Evolutionary conservation across 2,888 invertebrate species (phyloP), one percentile per base, ranked within the genome.

Genomic region (Plusia festucae): DNA sequence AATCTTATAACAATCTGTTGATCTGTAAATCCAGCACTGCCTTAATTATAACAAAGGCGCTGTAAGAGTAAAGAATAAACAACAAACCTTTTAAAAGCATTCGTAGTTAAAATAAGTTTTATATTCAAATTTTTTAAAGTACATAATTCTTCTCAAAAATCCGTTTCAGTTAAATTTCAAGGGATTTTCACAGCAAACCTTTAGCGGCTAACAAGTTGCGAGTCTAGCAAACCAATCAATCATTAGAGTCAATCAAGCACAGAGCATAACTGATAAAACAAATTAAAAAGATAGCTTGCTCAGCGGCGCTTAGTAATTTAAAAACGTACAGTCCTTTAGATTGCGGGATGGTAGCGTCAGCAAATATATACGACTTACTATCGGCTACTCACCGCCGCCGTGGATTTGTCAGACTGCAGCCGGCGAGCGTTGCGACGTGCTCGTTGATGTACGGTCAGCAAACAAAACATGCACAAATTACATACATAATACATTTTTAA

Each of bases 311-410:
- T 82, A 81, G 86, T 88, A 88, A 90, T 90, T 90, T 90, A 87
- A 90, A 90, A 89, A 86, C 87, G 87, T 86, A 82, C 71, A 78
- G 82, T 85, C 83, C 84, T 82, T 84, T 70, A 86, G 88, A 88
- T 89, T 86, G 88, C 85, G 85, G 85, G 84, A 78, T 79, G 82
- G 83, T 89, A 90, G 80, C 87, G 91, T 92, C 93, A 89, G 93
- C 93, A 93, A 92, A 92, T 92, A 91, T 90, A 91, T 90, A 91
- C 90, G 91, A 92, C 91, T 91, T 89, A 88, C 88, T 85, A 89
- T 90, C 89, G 92, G 90, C 91, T 87, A 91, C 90, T 92, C 92
- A 85, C 88, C 89, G 88, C 73, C 46, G 66, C 88, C 82, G 87
- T 84, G 93, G 92, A 93, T 93, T 93, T 93, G 93, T 93, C 91